Evolutionary conservation across 2,888 invertebrate species (phyloP).

Genomic region (Cantharis lateralis): DNA sequence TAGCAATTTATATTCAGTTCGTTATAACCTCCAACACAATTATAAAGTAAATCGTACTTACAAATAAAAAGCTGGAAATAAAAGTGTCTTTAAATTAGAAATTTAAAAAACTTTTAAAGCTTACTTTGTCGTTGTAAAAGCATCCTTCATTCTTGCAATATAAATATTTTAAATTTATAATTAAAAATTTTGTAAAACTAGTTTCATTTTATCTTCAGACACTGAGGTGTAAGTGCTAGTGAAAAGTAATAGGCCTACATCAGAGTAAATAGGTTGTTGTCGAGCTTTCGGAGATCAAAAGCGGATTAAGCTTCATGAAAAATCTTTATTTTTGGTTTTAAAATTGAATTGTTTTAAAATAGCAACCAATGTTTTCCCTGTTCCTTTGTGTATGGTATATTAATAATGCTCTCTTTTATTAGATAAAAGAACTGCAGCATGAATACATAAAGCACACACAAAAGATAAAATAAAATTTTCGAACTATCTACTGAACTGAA

Average conservation of each 20-base stretch:
- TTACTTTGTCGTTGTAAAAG: not conserved
- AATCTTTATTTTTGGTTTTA: not conserved
- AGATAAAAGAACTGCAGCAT: not conserved
- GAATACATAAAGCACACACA: not conserved
- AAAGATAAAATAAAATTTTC: not conserved
- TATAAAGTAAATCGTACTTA: constrained; percentile 2
- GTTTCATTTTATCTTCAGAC: no score
- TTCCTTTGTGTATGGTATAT: not conserved
- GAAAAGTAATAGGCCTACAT: no score
- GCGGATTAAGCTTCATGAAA: not conserved
- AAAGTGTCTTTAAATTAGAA: not conserved
- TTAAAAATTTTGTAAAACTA: not conserved
- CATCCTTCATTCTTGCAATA: not conserved
- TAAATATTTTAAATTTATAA: not conserved
- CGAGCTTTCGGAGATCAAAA: not conserved
- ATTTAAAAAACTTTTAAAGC: not conserved
- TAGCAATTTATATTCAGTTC: constrained; percentile 1
- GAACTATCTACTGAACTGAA: not conserved
- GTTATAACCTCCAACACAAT: not conserved
- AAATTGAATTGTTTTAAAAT: not conserved
- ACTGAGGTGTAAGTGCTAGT: no score
- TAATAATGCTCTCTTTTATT: not conserved
- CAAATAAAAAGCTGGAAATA: not conserved
- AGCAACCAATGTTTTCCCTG: not conserved
- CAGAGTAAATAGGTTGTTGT: no score